A percentile compares a stretch with the other conserved stretches of the same genome.
Evolutionary conservation across 2,113 vertebrate genomes (phyloP).

Genomic region (Jacana jacana): DNA sequence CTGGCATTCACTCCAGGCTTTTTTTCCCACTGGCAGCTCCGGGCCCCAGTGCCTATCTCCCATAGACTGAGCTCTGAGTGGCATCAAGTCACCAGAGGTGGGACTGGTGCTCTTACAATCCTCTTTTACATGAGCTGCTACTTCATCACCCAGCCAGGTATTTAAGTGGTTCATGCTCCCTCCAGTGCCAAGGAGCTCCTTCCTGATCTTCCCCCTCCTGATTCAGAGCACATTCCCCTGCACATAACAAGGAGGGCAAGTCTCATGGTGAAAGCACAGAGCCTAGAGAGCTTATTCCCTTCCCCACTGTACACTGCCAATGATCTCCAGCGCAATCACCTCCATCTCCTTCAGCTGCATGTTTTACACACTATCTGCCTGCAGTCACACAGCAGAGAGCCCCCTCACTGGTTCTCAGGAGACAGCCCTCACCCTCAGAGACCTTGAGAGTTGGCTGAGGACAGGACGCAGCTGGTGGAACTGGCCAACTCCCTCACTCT

Average conservation of each 20-base stretch:
- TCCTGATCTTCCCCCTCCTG: background rate
- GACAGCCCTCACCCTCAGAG: background rate
- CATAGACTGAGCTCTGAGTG: background rate
- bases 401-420: background rate
- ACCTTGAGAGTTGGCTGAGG: background rate
- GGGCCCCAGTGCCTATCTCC: background rate
- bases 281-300: background rate
- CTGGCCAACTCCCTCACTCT: background rate
- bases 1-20: no score
- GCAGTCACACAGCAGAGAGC: background rate
- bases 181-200: no score
- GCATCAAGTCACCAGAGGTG: background rate
- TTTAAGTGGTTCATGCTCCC: accelerated
- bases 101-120: background rate
- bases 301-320: accelerated
- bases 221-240: background rate
- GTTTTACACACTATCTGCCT: accelerated
- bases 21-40: background rate
- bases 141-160: background rate
- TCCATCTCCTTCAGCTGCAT: background rate
- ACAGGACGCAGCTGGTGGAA: background rate
- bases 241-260: accelerated
- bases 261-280: background rate
- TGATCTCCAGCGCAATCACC: background rate
- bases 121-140: background rate